Evolutionary conservation across 2,888 invertebrate species (phyloP).

Genomic region (Alloplasta piceator): DNA sequence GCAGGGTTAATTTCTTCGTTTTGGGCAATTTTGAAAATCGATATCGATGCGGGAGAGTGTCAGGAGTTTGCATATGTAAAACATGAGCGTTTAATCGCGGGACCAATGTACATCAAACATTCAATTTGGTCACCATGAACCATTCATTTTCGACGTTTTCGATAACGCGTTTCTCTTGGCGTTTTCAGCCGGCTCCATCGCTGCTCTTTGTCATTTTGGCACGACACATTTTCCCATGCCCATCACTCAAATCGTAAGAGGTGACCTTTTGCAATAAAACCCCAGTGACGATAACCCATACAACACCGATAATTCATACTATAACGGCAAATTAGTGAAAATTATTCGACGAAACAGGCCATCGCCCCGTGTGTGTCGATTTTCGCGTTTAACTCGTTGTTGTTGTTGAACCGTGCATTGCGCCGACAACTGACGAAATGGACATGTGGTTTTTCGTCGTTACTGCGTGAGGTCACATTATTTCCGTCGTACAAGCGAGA

Average conservation of each 20-base stretch:
- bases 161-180: slow-evolving; percentile 13
- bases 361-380: background rate
- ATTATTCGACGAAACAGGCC: slow-evolving; percentile 27
- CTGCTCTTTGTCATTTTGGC: background rate
- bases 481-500: background rate
- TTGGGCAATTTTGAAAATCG: too few species aligned
- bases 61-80: too few species aligned
- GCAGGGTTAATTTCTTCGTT: too few species aligned
- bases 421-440: slow-evolving; percentile 24
- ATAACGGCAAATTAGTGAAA: slow-evolving; percentile 45
- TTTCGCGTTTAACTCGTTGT: background rate
- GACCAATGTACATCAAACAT: background rate
- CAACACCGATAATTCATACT: slow-evolving; percentile 28
- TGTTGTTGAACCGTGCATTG: background rate
- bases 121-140: slow-evolving; percentile 21
- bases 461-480: background rate
- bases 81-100: too few species aligned
- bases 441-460: slow-evolving; percentile 33
- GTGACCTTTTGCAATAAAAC: slow-evolving; percentile 1
- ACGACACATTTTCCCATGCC: background rate
- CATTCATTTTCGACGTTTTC: slow-evolving; percentile 45
- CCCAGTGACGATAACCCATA: slow-evolving; percentile 22
- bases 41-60: too few species aligned
- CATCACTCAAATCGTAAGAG: background rate
- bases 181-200: background rate